These are phyloP conservation scores for Otis tarda DNA, from an alignment of 2,113 vertebrate species.

Conservation along the genomic window DNA sequence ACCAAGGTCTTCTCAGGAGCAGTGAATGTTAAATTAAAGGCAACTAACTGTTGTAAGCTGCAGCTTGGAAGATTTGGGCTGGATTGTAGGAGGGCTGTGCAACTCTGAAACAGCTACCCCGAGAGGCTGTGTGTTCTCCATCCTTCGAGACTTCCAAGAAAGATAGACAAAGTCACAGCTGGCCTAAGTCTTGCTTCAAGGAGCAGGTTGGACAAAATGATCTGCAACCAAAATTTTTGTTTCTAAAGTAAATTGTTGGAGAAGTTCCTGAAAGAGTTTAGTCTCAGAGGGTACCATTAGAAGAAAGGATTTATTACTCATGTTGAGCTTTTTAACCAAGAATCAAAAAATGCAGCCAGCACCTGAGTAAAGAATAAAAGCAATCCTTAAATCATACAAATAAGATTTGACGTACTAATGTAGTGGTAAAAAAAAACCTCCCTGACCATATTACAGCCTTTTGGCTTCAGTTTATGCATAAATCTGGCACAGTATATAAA, in stretches of 20 bases:
- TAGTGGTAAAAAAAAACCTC: neutral
- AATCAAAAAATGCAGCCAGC: neutral
- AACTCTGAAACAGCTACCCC: neutral
- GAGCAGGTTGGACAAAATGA: neutral
- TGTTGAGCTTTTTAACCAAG: neutral
- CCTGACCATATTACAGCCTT: neutral
- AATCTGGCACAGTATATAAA: neutral
- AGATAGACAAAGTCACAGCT: neutral
- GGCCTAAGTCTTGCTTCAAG: neutral
- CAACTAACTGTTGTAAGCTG: neutral
- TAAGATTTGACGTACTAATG: neutral
- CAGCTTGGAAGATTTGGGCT: neutral
- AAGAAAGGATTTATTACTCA: neutral
- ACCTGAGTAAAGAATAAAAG: neutral
- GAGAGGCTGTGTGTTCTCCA: neutral
- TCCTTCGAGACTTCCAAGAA: neutral
- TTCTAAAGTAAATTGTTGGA: neutral
- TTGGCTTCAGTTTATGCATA: neutral
- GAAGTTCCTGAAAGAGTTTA: neutral
- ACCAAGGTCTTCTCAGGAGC: neutral
- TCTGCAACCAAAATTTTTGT: neutral
- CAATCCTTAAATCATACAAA: neutral
- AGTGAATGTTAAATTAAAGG: neutral
- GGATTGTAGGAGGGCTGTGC: neutral
- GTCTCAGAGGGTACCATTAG: neutral